Evolutionary conservation across 2,797 vertebrate species (phyloP).

Genomic region (Amblyopsis hoosieri): DNA sequence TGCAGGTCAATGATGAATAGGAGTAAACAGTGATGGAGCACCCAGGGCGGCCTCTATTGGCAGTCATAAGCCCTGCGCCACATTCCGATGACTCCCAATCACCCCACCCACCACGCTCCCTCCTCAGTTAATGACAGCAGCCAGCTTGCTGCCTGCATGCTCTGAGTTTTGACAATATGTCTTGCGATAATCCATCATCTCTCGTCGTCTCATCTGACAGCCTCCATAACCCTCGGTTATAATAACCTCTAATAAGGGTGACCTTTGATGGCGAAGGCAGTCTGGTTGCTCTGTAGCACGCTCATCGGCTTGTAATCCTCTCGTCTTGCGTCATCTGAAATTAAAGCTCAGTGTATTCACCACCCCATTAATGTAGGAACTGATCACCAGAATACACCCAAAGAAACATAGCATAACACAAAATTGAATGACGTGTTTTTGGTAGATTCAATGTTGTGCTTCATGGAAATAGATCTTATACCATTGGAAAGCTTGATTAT

Average conservation of each 20-base stretch:
- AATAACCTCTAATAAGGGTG: conserved; percentile 67
- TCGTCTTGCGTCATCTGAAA: conserved; percentile 63
- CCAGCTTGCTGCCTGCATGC: conserved; percentile 27
- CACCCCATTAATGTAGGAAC: too few relatives aligned
- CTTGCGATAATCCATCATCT: conserved; percentile 58
- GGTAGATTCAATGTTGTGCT: too few relatives aligned
- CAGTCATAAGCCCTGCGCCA: conserved; percentile 54
- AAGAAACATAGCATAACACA: too few relatives aligned
- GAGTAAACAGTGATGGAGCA: conserved; percentile 74
- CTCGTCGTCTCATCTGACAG: conserved; percentile 65
- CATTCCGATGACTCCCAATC: conserved; percentile 53
- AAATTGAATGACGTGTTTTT: too few relatives aligned
- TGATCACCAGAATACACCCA: too few relatives aligned
- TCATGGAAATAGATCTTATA: too few relatives aligned
- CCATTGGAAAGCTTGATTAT: too few relatives aligned
- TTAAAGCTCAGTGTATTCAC: conserved; percentile 52
- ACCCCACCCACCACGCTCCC: conserved; percentile 25
- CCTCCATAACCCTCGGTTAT: conserved; percentile 56
- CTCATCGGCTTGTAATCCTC: conserved; percentile 64
- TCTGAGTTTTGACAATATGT: conserved; percentile 49
- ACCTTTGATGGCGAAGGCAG: conserved; percentile 70
- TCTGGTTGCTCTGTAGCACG: conserved; percentile 56
- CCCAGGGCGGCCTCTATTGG: conserved; percentile 55
- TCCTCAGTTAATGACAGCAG: conserved; percentile 35
- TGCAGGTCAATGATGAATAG: conserved; percentile 66